Evolutionary conservation across 2,797 vertebrate genomes (phyloP).

Genomic region (Sebastes oblongus): DNA sequence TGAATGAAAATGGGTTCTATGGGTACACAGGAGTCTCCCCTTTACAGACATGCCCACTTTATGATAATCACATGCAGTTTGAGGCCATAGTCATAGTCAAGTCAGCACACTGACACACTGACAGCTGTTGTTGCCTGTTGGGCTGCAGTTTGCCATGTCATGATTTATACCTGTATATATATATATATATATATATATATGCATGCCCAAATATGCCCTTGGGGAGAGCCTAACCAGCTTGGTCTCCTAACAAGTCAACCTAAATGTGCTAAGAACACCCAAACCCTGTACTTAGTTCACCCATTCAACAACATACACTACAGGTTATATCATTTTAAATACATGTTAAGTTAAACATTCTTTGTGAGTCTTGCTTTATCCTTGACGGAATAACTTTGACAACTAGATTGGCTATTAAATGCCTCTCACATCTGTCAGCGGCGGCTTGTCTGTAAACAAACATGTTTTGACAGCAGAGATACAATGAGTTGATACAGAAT

Average conservation of each 20-base stretch:
- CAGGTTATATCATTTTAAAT: not conserved
- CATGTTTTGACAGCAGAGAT: constrained; percentile 67
- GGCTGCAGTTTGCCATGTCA: no score
- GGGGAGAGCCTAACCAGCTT: not conserved
- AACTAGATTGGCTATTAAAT: constrained; percentile 57
- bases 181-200: no score
- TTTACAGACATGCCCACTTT: no score
- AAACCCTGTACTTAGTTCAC: not conserved
- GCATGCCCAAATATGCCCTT: not conserved
- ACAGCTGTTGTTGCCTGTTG: no score
- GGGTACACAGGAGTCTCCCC: no score
- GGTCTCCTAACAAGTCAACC: not conserved
- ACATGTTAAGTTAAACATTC: constrained; percentile 8
- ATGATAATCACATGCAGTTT: no score
- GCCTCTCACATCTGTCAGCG: constrained; percentile 55
- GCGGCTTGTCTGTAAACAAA: constrained; percentile 62
- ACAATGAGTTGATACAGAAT: constrained; percentile 65
- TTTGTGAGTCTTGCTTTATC: constrained; percentile 15
- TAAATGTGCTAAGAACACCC: not conserved
- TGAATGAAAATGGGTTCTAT: no score
- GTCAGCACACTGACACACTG: no score
- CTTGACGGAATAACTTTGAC: constrained; percentile 32
- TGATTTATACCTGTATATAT: no score
- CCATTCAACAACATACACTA: not conserved
- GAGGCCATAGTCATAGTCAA: no score